These are phyloP conservation scores for Calidris pugnax DNA, from an alignment of 2,113 vertebrate species.

Conservation along the genomic window DNA sequence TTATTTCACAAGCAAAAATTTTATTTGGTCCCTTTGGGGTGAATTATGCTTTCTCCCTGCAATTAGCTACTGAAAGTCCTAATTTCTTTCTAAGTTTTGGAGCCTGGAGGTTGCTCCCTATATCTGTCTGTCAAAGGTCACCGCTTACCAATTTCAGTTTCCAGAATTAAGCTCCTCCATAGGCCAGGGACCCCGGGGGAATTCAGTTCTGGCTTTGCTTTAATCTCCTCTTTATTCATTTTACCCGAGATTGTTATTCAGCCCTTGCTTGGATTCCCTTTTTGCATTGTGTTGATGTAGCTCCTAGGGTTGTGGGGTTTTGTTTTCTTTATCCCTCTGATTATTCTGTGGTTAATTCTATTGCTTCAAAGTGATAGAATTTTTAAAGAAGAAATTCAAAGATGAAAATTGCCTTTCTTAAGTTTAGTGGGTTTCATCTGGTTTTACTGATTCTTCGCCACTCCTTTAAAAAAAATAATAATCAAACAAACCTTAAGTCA, in stretches of 20 bases:
- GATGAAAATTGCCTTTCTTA: background rate
- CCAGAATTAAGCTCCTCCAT: background rate
- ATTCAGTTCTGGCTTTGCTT: background rate
- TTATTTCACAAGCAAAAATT: background rate
- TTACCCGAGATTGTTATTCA: background rate
- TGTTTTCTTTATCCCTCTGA: no score
- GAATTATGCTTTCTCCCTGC: background rate
- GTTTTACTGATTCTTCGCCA: background rate
- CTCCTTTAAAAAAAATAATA: background rate
- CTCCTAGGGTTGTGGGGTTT: background rate
- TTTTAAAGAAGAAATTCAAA: background rate
- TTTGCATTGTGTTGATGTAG: background rate
- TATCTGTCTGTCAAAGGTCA: background rate
- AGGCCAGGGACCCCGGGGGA: background rate
- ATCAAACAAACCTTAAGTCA: background rate
- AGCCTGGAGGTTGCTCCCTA: background rate
- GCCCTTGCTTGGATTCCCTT: background rate
- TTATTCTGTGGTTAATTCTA: background rate
- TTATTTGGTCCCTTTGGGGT: background rate
- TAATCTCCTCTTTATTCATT: background rate
- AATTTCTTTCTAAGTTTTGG: background rate
- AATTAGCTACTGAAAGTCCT: background rate
- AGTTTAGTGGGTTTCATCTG: background rate
- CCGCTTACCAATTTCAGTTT: rapidly evolving
- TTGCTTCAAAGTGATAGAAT: background rate